Base-by-base conservation (phyloP, 2,888 invertebrate genomes). In the Dolichomitus sp. region DNA sequence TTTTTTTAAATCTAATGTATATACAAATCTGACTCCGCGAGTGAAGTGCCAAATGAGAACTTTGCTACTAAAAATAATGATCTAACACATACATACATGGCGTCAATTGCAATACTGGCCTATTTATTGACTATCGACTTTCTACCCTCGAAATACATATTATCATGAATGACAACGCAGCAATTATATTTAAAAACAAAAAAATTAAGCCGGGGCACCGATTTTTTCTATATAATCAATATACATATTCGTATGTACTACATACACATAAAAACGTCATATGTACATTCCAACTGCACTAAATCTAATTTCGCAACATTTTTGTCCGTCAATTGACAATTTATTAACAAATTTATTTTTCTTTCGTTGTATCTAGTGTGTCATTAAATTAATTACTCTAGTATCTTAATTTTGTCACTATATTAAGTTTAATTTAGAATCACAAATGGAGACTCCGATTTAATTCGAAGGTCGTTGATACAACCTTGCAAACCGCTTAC, bases 91-190 rank as follows among this genome's bases (percentile, higher is more conserved):
- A 37, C 66, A 61, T 66, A 40, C 63, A 50, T 70, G 76, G 72
- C 50, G 72, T 68, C 80, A 77, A 81, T 80, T 83, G 80, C 86
- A 88, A 88, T 90, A 90, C 90, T 90, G 90, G 90, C 90, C 90
- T 85, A 87, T 37, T 37, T 84, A 85, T 84, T 88, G 88, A 89
- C 89, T 90, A 89, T 84, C 69, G 82, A 81, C 27, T 40, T 45
- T 61, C 68, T 52, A 61, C 19, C 48, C 14, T 27, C 48, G 37
- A 59, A 37, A 72, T 23, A 70, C 40, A 17, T 27, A 9, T 48
- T 30, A 30, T 17, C 40, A 17, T 59, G n/a, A 70, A 27, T 57
- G n/a, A 57, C 54, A 23, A 52, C 40, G 70, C 42, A 70, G 42
- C 57, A 12, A 70, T 42, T 17, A 17, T 30, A n/a, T n/a, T 27